phyloP scores from a whole-genome alignment of 1,140 invertebrate species.

The Glossosoma conforme region DNA sequence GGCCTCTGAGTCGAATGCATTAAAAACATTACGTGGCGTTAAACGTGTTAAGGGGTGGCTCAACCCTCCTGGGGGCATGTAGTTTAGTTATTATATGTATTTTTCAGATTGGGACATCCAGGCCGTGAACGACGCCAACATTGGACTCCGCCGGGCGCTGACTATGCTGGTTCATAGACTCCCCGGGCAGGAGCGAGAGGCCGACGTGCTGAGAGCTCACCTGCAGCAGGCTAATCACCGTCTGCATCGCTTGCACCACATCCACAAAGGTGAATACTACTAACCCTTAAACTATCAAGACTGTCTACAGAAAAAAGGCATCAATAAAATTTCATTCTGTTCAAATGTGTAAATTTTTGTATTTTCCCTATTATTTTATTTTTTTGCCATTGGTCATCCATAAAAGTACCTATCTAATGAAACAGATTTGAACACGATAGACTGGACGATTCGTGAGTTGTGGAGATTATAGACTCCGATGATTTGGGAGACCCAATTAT shows the following conservation, averaged over 20 bases:
- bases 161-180: slow-evolving; percentile 12
- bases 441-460: no score
- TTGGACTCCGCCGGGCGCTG: slow-evolving; percentile 21
- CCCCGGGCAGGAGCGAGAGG: slow-evolving; percentile 18
- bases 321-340: no score
- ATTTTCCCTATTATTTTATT: no score
- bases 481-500: no score
- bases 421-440: no score
- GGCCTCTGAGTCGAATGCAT: no score
- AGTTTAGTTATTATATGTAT: not conserved
- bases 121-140: slow-evolving; percentile 2
- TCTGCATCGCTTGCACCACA: slow-evolving; percentile 22
- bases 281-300: no score
- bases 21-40: not conserved
- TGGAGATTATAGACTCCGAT: no score
- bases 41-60: not conserved
- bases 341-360: no score
- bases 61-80: not conserved
- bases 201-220: slow-evolving; percentile 13
- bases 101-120: slow-evolving; percentile 2
- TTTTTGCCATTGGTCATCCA: no score
- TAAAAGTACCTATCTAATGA: no score
- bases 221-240: slow-evolving; percentile 25
- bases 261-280: slow-evolving; percentile 31
- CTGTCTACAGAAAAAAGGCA: no score